A percentile compares a stretch with the other conserved stretches of the same genome.
Conservation (phyloP, 64 coral and sea anemone species). For the Stichodactyla mertensii region DNA sequence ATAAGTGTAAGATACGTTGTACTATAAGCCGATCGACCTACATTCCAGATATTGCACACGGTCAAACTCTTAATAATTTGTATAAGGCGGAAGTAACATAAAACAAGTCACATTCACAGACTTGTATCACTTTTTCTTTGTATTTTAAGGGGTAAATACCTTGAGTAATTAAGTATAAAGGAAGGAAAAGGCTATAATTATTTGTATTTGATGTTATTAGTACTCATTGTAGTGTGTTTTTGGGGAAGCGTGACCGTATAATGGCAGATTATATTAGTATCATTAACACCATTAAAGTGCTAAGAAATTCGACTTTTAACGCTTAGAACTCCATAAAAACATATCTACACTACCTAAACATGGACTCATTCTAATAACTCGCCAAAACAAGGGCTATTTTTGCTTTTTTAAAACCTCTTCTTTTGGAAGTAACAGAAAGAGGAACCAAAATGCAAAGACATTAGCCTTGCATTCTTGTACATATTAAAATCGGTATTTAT, state of each 20-base stretch:
- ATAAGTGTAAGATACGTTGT: not conserved
- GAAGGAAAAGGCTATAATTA: not conserved
- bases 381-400: not conserved
- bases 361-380: not conserved
- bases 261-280: not conserved
- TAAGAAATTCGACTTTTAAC: not conserved
- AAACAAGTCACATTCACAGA: not conserved
- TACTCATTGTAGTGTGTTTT: not conserved
- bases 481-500: not conserved
- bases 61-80: not conserved
- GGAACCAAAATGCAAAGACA: not conserved
- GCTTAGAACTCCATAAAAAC: not conserved
- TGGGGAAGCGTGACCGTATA: not conserved
- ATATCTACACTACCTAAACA: not conserved
- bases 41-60: not conserved
- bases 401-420: not conserved
- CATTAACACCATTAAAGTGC: not conserved
- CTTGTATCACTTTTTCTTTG: not conserved
- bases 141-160: not conserved
- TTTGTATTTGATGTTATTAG: not conserved
- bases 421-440: not conserved
- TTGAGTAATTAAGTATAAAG: not conserved
- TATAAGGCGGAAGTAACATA: not conserved
- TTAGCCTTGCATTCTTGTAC: not conserved
- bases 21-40: not conserved